These are phyloP conservation scores for Holothuria leucospilota DNA, from an alignment of 53 echinoderm and acorn worm genomes.

Conservation along the genomic window DNA sequence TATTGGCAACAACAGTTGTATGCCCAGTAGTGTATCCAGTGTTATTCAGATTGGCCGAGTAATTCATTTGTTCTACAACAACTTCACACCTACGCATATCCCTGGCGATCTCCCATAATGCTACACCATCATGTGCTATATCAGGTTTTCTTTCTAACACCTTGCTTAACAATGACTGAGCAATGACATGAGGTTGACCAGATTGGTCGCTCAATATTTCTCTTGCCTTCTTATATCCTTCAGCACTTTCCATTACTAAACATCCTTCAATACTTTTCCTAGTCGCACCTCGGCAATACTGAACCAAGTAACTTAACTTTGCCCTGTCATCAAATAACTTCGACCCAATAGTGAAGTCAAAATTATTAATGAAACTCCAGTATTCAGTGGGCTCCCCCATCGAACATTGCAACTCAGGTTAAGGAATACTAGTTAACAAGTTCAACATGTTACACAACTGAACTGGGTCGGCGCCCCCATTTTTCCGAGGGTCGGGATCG, in stretches of 20 bases:
- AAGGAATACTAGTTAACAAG: slow-evolving; percentile 55
- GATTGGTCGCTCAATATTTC: slow-evolving; percentile 54
- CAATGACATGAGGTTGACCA: slow-evolving; percentile 60
- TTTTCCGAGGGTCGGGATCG: not conserved
- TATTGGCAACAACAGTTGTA: slow-evolving; percentile 42
- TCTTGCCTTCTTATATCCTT: slow-evolving; percentile 28
- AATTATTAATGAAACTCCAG: slow-evolving; percentile 48
- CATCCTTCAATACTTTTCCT: slow-evolving; percentile 54
- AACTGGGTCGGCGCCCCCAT: not conserved
- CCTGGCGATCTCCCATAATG: slow-evolving; percentile 35
- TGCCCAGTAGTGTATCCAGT: slow-evolving; percentile 44
- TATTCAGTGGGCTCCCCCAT: slow-evolving; percentile 48
- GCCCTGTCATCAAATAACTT: slow-evolving; percentile 27
- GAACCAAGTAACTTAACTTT: slow-evolving; percentile 47
- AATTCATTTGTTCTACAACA: slow-evolving; percentile 31
- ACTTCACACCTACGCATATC: slow-evolving; percentile 48
- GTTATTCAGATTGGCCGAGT: slow-evolving; percentile 36
- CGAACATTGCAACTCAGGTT: slow-evolving; percentile 55
- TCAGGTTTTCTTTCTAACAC: slow-evolving; percentile 24
- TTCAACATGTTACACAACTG: slow-evolving; percentile 5
- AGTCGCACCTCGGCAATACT: slow-evolving; percentile 58
- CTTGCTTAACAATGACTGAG: slow-evolving; percentile 17
- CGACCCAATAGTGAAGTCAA: slow-evolving; percentile 43
- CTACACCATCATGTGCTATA: slow-evolving; percentile 45
- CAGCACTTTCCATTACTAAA: slow-evolving; percentile 18